phyloP scores from a whole-genome alignment of 2,888 invertebrate species.

The Ormia ochracea region DNA sequence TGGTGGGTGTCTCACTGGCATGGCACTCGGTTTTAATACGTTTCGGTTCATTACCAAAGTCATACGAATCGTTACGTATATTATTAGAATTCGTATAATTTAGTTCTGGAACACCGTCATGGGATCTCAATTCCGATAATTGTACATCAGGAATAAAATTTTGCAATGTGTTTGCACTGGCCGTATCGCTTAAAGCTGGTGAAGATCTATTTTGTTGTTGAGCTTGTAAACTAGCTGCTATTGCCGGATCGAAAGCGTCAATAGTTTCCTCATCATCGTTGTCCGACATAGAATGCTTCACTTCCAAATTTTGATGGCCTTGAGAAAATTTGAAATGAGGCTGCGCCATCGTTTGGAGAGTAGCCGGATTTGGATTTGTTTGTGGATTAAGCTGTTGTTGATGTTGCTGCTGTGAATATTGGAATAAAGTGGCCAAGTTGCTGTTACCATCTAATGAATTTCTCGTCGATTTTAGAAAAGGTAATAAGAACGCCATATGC shows the following conservation, averaged over 20 bases:
- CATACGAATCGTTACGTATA: conserved; percentile 52
- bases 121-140: conserved; percentile 67
- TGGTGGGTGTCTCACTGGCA: conserved; percentile 66
- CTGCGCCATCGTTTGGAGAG: conserved; percentile 34
- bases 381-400: conserved; percentile 59
- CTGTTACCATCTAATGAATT: conserved; percentile 70
- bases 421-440: conserved; percentile 67
- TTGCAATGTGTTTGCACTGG: conserved; percentile 73
- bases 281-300: conserved; percentile 73
- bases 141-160: conserved; percentile 74
- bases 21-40: conserved; percentile 73
- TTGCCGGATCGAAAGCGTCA: conserved; percentile 72
- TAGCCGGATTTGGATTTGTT: conserved; percentile 32
- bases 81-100: conserved; percentile 62
- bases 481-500: conserved; percentile 76
- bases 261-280: conserved; percentile 75
- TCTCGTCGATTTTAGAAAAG: conserved; percentile 75
- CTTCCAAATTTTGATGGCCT: conserved; percentile 64
- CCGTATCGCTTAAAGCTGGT: conserved; percentile 72
- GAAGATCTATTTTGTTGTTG: conserved; percentile 61
- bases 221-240: conserved; percentile 66
- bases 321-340: conserved; percentile 53
- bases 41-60: conserved; percentile 66
- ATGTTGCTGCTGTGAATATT: conserved; percentile 69
- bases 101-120: conserved; percentile 59